Evolutionary conservation across 2,113 vertebrate genomes (phyloP).

Genomic region (Scortum barcoo): DNA sequence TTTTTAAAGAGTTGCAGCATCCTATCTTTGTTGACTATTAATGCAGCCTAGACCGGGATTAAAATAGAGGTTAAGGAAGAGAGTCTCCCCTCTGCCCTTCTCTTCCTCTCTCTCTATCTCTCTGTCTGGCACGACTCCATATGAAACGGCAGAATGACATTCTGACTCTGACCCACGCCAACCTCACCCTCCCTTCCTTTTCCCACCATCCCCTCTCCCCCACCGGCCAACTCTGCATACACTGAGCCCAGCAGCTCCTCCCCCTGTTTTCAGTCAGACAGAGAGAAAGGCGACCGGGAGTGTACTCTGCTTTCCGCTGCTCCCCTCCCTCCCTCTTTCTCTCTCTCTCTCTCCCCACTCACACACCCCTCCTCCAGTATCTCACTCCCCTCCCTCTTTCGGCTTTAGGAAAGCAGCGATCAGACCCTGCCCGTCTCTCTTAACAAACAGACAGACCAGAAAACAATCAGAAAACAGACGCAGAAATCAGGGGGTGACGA

Average conservation of each 20-base stretch:
- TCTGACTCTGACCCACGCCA: constrained; percentile 76
- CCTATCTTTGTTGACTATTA: neutral
- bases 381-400: constrained; percentile 67
- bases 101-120: constrained; percentile 32
- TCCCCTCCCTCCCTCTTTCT: constrained; percentile 45
- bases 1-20: neutral
- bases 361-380: constrained; percentile 70
- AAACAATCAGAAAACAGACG: constrained; percentile 42
- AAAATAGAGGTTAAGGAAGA: constrained; percentile 36
- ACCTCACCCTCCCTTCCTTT: constrained; percentile 60
- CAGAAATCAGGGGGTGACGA: constrained; percentile 35
- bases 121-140: constrained; percentile 77
- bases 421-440: constrained; percentile 73
- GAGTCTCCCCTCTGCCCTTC: constrained; percentile 51
- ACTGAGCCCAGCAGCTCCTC: constrained; percentile 63
- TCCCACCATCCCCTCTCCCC: constrained; percentile 48
- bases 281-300: constrained; percentile 56
- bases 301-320: constrained; percentile 56
- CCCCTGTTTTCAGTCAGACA: constrained; percentile 64
- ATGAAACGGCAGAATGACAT: constrained; percentile 78
- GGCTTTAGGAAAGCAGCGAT: constrained; percentile 79
- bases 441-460: constrained; percentile 76
- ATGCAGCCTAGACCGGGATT: constrained; percentile 6
- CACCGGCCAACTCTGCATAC: constrained; percentile 54
- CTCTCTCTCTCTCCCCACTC: constrained; percentile 56